Base-by-base conservation (phyloP, 2,888 invertebrate species). In the Bombylius discolor region DNA sequence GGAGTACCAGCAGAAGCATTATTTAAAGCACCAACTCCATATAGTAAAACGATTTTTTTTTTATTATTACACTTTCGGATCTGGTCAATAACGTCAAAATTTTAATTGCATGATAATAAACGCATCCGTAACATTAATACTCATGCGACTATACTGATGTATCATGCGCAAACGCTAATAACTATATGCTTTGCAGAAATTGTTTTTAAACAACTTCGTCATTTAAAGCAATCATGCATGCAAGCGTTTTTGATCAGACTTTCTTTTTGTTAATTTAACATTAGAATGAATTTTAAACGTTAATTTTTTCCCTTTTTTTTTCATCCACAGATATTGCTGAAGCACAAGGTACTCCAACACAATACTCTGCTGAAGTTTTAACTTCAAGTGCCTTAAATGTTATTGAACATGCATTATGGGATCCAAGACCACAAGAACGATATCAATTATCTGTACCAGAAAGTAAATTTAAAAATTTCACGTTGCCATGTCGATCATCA, bases 1-100 rank as follows among this genome's bases (percentile, higher is more conserved):
- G 83, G 83, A 57, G 72, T 85, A 56, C 75, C 81, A 50, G 81
- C 83, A 1, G 80, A 81, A 51, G 79, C 81, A 55, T 76, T 87
- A 56, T 85, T 82, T 70, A 79, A 81, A 51, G 79, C 83, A 51
- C 86, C 87, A 23, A 78, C 76, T 68, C 70, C 78, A 47, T 72
- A 70, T 56, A 70, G 75, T 70, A 72, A 72, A n/a, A n/a, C n/a
- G 76, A 75, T 51, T 49, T 32, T 47, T 61, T 65, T 67, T 63
- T 57, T 23, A 23, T n/a, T 23, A 23, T 23, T 23, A 23, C 23
- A 23, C 23, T 23, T 23, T 23, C 23, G 23, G 23, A 23, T 23
- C 23, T 23, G 23, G 3, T 23, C 23, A 23, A 23, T 23, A 23
- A 23, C 3, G 23, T 23, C 23, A 23, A 23, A 23, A 23, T 23